Evolutionary conservation across 2,113 vertebrate genomes (phyloP).

Genomic region (Noturus placidus): DNA sequence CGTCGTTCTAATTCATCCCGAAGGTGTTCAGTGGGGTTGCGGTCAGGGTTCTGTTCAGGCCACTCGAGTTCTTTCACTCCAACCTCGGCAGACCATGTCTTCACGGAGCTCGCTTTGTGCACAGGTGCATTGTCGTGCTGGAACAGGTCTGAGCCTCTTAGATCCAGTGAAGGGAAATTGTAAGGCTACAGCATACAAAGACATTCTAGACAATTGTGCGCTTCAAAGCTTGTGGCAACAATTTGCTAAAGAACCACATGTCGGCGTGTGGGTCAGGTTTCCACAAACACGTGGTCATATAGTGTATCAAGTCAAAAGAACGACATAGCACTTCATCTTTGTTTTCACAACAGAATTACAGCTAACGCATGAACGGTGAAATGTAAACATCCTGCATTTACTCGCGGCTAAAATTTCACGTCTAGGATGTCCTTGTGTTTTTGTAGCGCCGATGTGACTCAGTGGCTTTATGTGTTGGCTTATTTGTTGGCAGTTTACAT

Average conservation of each 20-base stretch:
- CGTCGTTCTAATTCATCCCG: background rate
- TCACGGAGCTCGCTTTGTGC: too few species aligned
- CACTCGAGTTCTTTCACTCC: background rate
- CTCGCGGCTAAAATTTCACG: background rate
- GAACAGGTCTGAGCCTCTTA: too few species aligned
- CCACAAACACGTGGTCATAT: background rate
- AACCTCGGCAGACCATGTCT: background rate
- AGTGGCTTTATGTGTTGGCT: background rate
- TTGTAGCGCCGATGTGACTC: background rate
- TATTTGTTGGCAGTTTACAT: constrained; percentile 78
- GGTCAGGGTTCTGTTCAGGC: background rate
- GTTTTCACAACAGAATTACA: background rate
- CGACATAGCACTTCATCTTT: background rate
- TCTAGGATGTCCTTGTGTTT: background rate
- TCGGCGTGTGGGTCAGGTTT: background rate
- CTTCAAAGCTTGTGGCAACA: background rate
- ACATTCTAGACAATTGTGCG: background rate
- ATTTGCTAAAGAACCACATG: background rate
- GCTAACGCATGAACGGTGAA: background rate
- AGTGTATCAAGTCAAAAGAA: background rate
- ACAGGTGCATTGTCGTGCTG: background rate
- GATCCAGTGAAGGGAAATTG: background rate
- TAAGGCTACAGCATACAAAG: background rate
- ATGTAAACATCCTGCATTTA: background rate
- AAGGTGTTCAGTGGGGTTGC: background rate